Evolutionary conservation across 1,140 invertebrate genomes (phyloP), one percentile per base, ranked within the genome.

Genomic region (Drosophila busckii): DNA sequence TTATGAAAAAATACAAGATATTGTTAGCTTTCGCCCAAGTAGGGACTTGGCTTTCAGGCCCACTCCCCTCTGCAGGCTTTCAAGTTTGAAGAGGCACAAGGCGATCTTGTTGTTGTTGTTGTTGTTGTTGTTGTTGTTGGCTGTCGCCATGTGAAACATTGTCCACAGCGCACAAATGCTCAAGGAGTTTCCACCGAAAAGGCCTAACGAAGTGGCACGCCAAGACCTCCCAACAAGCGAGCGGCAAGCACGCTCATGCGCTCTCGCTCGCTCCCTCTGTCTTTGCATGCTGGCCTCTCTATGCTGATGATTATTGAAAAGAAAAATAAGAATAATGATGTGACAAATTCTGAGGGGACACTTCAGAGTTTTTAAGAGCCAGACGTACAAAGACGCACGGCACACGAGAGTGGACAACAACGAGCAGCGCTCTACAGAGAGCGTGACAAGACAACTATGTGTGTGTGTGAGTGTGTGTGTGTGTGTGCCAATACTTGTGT

Each of bases 271-370:
- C 5, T 28, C 10, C 16, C 6, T 17, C 34, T 22, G 15, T 44
- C 22, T 10, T 16, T 46, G 19, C 22, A 17, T 16, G 10, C 28
- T 6, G 6, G 10, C 25, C 15, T 50, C 13, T 26, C 42, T 58
- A 38, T 56, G 25, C 52, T 45, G 50, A 76, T 76, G 67, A 71
- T 76, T 76, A 71, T 78, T 71, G 48, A 67, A 78, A 78, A 78
- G 73, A 80, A 78, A 78, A 80, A 78, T 73, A 78, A 71, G 73
- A 80, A 78, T 80, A 78, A 78, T 78, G 73, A 78, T 78, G 73
- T 78, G 73, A 78, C 73, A 78, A 80, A 78, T 78, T 78, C 73
- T 67, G 68, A 78, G 73, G 80, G 73, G 73, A 59, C 67, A 78
- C 73, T 78, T 73, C 25, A 78, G 23, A 42, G 20, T 45, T 58